Evolutionary conservation across 2,888 invertebrate species (phyloP).

Genomic region (Ctenicera cuprea): DNA sequence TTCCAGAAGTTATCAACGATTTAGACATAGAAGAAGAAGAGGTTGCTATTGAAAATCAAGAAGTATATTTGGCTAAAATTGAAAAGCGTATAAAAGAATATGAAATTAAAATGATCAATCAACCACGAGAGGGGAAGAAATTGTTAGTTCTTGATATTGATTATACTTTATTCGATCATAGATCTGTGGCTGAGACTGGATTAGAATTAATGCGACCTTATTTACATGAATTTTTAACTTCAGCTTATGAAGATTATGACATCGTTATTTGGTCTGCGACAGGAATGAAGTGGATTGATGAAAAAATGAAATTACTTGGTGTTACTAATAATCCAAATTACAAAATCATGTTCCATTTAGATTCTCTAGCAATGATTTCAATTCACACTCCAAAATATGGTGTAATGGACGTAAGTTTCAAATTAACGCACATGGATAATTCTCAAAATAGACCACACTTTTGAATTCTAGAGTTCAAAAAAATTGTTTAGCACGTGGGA

Average conservation of each 20-base stretch:
- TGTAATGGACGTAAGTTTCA: constrained; percentile 85
- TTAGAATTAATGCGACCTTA: constrained; percentile 94
- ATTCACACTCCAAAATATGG: constrained; percentile 94
- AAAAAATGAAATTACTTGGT: constrained; percentile 95
- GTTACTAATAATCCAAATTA: constrained; percentile 89
- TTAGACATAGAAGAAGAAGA: constrained; percentile 95
- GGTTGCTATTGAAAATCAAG: constrained; percentile 80
- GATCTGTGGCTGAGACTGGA: constrained; percentile 92
- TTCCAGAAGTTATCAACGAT: constrained; percentile 93
- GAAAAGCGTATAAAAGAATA: constrained; percentile 90
- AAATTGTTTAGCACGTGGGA: too few relatives aligned
- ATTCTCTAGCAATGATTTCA: constrained; percentile 95
- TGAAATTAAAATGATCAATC: constrained; percentile 87
- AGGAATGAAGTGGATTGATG: constrained; percentile 98
- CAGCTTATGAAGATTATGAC: constrained; percentile 93
- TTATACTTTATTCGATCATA: constrained; percentile 97
- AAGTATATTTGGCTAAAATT: constrained; percentile 86
- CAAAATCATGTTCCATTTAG: constrained; percentile 94
- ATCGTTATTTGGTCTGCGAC: constrained; percentile 99
- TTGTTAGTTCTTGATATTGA: constrained; percentile 96
- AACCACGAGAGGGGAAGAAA: constrained; percentile 90
- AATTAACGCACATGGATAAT: constrained; percentile 11
- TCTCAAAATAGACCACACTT: too few relatives aligned
- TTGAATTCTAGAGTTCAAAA: too few relatives aligned
- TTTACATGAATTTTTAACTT: constrained; percentile 93